Evolutionary conservation across 2,113 vertebrate species (phyloP).

Genomic region (Thomomys bottae): DNA sequence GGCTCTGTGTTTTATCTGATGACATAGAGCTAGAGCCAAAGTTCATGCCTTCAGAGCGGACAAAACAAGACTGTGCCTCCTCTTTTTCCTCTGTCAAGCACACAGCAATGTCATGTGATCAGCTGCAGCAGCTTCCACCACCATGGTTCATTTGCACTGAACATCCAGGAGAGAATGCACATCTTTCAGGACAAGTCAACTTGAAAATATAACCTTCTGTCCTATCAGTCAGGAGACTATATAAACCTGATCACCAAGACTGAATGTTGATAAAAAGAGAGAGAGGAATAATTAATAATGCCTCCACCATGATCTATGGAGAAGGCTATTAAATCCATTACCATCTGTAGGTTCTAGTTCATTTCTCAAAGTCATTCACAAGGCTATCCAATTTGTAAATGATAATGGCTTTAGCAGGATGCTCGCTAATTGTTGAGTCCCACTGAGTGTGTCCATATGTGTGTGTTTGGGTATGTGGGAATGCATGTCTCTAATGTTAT

Average conservation of each 20-base stretch:
- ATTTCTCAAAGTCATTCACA: constrained; percentile 47
- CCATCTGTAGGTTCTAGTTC: constrained; percentile 1
- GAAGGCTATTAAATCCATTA: constrained; percentile 26
- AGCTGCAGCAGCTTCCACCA: background rate
- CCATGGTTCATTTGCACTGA: background rate
- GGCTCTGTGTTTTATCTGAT: constrained; percentile 29
- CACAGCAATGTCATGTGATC: background rate
- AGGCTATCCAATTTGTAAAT: constrained; percentile 6
- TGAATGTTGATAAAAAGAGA: background rate
- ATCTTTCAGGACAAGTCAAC: constrained; percentile 7
- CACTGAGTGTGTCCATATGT: background rate
- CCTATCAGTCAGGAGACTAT: background rate
- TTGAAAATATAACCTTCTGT: constrained; percentile 47
- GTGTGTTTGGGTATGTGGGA: background rate
- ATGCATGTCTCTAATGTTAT: background rate
- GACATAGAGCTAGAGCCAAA: background rate
- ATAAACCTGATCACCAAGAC: constrained; percentile 20
- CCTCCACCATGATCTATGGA: background rate
- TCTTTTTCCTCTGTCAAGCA: background rate
- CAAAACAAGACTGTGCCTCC: background rate
- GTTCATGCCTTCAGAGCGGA: background rate
- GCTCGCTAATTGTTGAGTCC: background rate
- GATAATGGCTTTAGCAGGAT: background rate
- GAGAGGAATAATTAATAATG: background rate
- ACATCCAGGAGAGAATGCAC: background rate